A percentile compares a stretch with the other conserved stretches of the same genome.
Conservation (phyloP, 2,113 vertebrate genomes). For the Naja naja region DNA sequence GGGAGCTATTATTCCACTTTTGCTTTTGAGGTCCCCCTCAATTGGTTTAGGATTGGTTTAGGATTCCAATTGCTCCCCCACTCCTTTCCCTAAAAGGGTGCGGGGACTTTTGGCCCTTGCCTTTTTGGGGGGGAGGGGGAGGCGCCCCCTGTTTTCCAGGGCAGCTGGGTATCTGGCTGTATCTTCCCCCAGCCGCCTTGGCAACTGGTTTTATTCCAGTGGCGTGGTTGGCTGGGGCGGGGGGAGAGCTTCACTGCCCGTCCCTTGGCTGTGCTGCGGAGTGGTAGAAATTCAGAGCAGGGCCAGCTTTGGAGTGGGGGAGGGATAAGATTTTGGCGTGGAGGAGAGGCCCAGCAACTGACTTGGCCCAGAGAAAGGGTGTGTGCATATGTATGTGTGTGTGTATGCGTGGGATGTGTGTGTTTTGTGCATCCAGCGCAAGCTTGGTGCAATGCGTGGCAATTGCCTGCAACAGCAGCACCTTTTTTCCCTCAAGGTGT, state of each 20-base stretch:
- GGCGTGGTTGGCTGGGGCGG: background rate
- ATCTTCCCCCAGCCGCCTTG: too few relatives aligned
- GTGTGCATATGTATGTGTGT: background rate
- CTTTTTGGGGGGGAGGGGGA: too few relatives aligned
- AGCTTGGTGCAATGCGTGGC: background rate
- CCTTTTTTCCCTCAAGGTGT: background rate
- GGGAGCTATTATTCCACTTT: too few relatives aligned
- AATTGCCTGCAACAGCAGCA: background rate
- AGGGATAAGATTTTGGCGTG: background rate
- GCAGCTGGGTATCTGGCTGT: fast-evolving
- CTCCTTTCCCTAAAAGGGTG: background rate
- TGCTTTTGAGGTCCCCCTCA: too few relatives aligned
- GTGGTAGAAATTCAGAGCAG: background rate
- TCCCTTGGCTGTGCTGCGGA: background rate
- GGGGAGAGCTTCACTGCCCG: too few relatives aligned
- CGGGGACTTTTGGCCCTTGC: too few relatives aligned
- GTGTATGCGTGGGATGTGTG: too few relatives aligned
- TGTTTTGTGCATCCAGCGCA: background rate
- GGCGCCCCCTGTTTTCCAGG: background rate
- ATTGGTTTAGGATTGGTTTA: too few relatives aligned
- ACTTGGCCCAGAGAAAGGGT: background rate
- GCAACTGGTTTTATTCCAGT: background rate
- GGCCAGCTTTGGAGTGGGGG: background rate
- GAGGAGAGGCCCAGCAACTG: background rate
- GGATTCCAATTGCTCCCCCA: too few relatives aligned